Evolutionary conservation across 2,113 vertebrate genomes (phyloP).

Genomic region (Sceloporus tristichus): DNA sequence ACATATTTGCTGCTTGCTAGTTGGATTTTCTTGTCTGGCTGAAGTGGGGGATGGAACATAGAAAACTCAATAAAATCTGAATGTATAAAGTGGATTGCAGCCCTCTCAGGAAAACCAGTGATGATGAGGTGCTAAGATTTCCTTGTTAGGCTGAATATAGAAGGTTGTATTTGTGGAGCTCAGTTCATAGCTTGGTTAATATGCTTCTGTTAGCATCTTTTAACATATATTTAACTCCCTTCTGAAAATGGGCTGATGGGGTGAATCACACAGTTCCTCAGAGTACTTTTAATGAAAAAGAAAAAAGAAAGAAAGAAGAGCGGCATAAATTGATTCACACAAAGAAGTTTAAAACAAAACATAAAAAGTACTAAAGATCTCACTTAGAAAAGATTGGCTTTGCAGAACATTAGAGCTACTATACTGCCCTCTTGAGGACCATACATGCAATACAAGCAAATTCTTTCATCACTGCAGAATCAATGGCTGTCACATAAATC

Average conservation of each 20-base stretch:
- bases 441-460: not conserved
- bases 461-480: not conserved
- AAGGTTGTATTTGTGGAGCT: not conserved
- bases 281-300: conserved; percentile 29
- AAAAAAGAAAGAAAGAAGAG: not conserved
- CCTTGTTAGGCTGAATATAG: not conserved
- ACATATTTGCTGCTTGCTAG: not conserved
- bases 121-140: not conserved
- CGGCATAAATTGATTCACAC: conserved; percentile 22
- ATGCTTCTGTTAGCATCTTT: conserved; percentile 7
- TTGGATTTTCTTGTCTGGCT: not conserved
- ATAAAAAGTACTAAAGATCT: not conserved
- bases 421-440: conserved; percentile 39
- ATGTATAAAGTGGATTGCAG: not conserved
- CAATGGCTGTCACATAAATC: not conserved
- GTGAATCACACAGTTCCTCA: conserved; percentile 17
- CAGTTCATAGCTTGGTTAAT: conserved; percentile 1
- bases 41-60: not conserved
- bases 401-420: conserved; percentile 20
- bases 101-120: not conserved
- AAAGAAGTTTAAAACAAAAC: not conserved
- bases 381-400: not conserved
- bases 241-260: conserved; percentile 20
- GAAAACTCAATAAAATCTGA: not conserved
- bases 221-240: conserved; percentile 41